Conservation (phyloP, 2,113 vertebrate genomes). For the Serilophus lunatus region DNA sequence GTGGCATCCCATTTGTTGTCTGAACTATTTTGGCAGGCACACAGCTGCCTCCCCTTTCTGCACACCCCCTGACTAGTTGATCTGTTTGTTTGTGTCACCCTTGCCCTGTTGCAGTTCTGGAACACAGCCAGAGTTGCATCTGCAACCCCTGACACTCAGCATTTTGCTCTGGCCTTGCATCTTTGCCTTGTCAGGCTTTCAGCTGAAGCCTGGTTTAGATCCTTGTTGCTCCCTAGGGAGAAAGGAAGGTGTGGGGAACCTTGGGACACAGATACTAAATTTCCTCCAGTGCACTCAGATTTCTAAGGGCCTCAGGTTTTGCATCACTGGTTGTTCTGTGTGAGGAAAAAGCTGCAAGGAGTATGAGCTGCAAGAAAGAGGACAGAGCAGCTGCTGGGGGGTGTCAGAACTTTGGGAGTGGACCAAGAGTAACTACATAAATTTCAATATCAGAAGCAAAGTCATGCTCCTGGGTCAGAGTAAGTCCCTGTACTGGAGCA, state of each 20-base stretch:
- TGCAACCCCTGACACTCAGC: not conserved
- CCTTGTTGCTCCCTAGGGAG: not conserved
- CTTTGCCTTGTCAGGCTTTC: not conserved
- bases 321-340: not conserved
- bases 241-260: not conserved
- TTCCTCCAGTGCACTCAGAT: not conserved
- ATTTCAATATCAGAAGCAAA: not conserved
- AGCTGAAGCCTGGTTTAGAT: not conserved
- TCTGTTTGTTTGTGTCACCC: not conserved
- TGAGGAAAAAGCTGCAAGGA: not conserved
- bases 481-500: not conserved
- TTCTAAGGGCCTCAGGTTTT: not conserved
- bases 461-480: not conserved
- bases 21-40: not conserved
- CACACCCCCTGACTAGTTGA: not conserved
- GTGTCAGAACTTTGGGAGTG: not conserved
- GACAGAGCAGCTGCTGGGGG: not conserved
- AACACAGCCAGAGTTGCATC: not conserved
- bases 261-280: not conserved
- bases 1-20: not conserved
- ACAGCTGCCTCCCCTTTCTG: not conserved
- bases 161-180: not conserved
- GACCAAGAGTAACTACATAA: not conserved
- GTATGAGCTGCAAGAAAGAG: not conserved
- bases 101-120: not conserved